A percentile compares a stretch with the other conserved stretches of the same genome.
These are phyloP conservation scores for Phalacrocorax brasilianus DNA, from an alignment of 2,113 vertebrate genomes.

Conservation along the genomic window DNA sequence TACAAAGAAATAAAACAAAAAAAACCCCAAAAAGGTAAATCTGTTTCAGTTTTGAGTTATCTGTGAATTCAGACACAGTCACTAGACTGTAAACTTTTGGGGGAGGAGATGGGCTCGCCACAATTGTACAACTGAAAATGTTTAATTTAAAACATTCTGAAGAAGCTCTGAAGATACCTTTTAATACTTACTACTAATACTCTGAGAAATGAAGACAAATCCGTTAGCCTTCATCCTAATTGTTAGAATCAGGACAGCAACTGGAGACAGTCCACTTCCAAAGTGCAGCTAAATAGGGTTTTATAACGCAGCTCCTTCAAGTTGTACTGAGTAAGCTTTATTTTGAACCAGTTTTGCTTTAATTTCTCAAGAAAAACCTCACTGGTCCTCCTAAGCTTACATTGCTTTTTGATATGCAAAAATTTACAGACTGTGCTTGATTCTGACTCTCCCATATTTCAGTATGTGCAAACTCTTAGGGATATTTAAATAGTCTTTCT, in stretches of 20 bases:
- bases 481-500: conserved; percentile 39
- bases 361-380: conserved; percentile 38
- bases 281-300: conserved; percentile 42
- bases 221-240: conserved; percentile 16
- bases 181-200: conserved; percentile 15
- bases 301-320: conserved; percentile 48
- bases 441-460: conserved; percentile 57
- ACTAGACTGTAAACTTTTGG: conserved; percentile 53
- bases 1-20: conserved; percentile 69
- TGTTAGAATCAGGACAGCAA: conserved; percentile 35
- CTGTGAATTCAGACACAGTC: conserved; percentile 53
- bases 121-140: conserved; percentile 33
- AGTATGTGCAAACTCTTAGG: conserved; percentile 57
- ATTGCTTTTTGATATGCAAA: conserved; percentile 64
- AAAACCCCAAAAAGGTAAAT: background rate
- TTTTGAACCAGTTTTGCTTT: conserved; percentile 19
- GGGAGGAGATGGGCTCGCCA: conserved; percentile 14
- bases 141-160: conserved; percentile 47
- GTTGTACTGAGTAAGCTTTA: conserved; percentile 35
- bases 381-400: conserved; percentile 35
- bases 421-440: conserved; percentile 70
- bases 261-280: conserved; percentile 30
- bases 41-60: conserved; percentile 44
- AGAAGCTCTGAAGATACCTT: conserved; percentile 23
- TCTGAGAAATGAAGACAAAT: background rate